These are phyloP conservation scores for Bombylius major DNA, from an alignment of 2,888 invertebrate species.

Conservation along the genomic window DNA sequence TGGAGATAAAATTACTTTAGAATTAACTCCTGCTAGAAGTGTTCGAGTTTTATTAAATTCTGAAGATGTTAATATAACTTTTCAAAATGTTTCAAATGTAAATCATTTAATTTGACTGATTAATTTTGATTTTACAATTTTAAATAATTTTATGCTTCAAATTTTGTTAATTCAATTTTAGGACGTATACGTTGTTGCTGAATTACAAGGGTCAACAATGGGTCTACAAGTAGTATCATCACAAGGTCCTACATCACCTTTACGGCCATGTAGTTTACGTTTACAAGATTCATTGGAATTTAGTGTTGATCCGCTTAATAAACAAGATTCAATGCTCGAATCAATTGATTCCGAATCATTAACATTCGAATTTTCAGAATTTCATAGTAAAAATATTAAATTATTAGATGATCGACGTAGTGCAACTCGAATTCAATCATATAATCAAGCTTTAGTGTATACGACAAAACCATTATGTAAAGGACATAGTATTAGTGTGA, in stretches of 20 bases:
- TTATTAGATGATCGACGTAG: slow-evolving; percentile 49
- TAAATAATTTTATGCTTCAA: neutral
- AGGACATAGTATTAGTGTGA: slow-evolving; percentile 57
- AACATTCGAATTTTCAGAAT: slow-evolving; percentile 62
- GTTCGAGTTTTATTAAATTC: slow-evolving; percentile 69
- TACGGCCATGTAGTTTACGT: slow-evolving; percentile 37
- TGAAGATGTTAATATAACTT: slow-evolving; percentile 63
- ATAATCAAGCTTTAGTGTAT: slow-evolving; percentile 70
- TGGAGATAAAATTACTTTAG: slow-evolving; percentile 65
- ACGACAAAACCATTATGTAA: slow-evolving; percentile 50
- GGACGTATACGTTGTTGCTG: slow-evolving; percentile 73
- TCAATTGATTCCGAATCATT: slow-evolving; percentile 37
- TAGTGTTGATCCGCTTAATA: slow-evolving; percentile 42
- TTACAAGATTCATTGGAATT: slow-evolving; percentile 50
- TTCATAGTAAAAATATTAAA: slow-evolving; percentile 72
- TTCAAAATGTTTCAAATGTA: slow-evolving; percentile 66
- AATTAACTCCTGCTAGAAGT: slow-evolving; percentile 54
- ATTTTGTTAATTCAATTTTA: slow-evolving; percentile 25
- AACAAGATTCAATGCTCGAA: slow-evolving; percentile 37
- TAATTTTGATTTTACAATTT: neutral
- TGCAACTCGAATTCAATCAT: slow-evolving; percentile 66
- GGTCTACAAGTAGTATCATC: slow-evolving; percentile 61
- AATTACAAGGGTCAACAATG: slow-evolving; percentile 66
- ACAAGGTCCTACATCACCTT: slow-evolving; percentile 40
- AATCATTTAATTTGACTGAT: slow-evolving; percentile 21